phyloP scores from a whole-genome alignment of 2,888 invertebrate species.

The Unio pictorum region DNA sequence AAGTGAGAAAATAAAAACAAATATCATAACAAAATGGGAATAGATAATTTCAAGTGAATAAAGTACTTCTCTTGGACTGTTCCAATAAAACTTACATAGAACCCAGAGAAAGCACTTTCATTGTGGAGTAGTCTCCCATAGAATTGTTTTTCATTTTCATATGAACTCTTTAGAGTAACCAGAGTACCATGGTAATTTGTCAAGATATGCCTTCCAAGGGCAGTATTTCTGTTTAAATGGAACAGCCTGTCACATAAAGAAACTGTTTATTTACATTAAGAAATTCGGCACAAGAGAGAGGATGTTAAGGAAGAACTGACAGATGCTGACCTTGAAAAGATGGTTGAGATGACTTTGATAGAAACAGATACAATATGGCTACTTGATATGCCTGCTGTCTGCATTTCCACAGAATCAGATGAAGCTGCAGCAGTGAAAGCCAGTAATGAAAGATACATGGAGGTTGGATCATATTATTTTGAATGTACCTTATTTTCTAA shows the following conservation, averaged over 20 bases:
- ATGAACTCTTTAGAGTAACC: too few species aligned
- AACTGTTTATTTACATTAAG: constrained; percentile 26
- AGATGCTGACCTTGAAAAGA: constrained; percentile 64
- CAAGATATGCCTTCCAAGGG: constrained; percentile 11
- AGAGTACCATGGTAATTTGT: too few species aligned
- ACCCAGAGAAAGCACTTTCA: too few species aligned
- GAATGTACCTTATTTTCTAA: background rate
- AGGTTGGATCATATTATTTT: constrained; percentile 42
- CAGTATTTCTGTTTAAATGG: background rate
- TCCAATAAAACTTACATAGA: too few species aligned
- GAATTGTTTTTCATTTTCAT: too few species aligned
- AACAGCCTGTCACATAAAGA: background rate
- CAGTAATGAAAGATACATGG: constrained; percentile 59
- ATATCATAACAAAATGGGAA: too few species aligned
- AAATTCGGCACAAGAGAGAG: constrained; percentile 58
- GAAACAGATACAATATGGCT: constrained; percentile 70
- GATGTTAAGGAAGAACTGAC: constrained; percentile 63
- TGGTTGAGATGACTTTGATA: constrained; percentile 60
- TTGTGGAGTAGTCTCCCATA: too few species aligned
- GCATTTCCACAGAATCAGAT: constrained; percentile 63
- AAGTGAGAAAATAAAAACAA: too few species aligned
- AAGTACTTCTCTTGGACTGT: too few species aligned
- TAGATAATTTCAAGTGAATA: too few species aligned
- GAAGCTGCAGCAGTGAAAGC: constrained; percentile 57
- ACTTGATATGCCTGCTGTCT: constrained; percentile 66